Evolutionary conservation across 2,113 vertebrate genomes (phyloP).

Genomic region (Myotis lucifugus): DNA sequence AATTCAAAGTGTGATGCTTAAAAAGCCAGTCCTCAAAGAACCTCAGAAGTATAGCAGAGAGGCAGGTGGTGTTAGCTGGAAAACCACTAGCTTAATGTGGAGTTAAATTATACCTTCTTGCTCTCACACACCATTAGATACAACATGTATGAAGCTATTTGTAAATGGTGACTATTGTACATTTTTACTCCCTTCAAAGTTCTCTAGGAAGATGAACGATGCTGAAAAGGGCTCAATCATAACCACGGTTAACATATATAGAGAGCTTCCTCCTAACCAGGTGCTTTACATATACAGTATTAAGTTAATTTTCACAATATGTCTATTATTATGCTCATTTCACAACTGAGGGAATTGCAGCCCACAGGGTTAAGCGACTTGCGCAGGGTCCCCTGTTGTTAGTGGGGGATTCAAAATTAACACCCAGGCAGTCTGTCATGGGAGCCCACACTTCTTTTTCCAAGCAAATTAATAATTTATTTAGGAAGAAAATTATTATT

Average conservation of each 20-base stretch:
- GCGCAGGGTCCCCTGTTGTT: background rate
- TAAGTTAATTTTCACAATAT: background rate
- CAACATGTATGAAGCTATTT: background rate
- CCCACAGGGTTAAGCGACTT: background rate
- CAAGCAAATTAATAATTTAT: background rate
- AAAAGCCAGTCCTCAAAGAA: background rate
- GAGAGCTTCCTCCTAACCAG: too few species aligned
- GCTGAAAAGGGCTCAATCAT: background rate
- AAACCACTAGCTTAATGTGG: background rate
- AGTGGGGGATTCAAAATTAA: background rate
- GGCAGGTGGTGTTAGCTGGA: background rate
- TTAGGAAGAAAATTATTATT: background rate
- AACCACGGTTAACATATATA: background rate
- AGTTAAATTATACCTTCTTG: background rate
- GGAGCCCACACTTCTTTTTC: background rate
- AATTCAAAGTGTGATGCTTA: background rate
- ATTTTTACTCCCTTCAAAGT: background rate
- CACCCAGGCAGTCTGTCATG: background rate
- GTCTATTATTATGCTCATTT: background rate
- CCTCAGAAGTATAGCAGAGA: background rate
- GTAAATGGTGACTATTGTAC: background rate
- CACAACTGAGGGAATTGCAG: background rate
- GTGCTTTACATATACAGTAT: background rate
- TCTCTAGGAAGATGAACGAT: slow-evolving; percentile 16
- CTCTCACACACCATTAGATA: background rate